Evolutionary conservation across 2,888 invertebrate genomes (phyloP), one percentile per base, ranked within the genome.

Genomic region (Uloborus plumipes): DNA sequence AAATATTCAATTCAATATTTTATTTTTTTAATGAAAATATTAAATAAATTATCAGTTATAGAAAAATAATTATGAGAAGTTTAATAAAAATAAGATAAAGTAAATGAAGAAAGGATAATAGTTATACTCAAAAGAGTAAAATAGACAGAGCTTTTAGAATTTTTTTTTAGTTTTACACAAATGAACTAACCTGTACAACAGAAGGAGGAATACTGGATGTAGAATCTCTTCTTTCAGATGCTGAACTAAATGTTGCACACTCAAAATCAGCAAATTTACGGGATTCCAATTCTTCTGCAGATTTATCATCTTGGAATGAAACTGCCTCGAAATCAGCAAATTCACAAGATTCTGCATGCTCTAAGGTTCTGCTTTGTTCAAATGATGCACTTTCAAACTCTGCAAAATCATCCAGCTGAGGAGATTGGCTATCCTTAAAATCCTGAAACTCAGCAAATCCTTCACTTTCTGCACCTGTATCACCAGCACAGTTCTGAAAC

Each of bases 201-300:
- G 55, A 18, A 20, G 77, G 58, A 58, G 71, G 49, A 62, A 20
- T 62, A 64, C 49, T 49, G 13, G 70, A 53, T 22, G 67, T 55
- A 20, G 20, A 55, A 55, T n/a, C 51, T 77, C 53, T 77, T 71
- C 39, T 39, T 39, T 62, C 51, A 20, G 69, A 62, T 20, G 26
- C 51, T 13, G 74, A 65, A 49, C 70, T 31, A 58, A 81, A 81
- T 18, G 74, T 62, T 18, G 79, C 78, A 20, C 74, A 18, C 50
- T 84, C 79, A 70, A 84, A 84, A 66, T 84, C 66, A 47, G 78
- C 84, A 84, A 84, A 84, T n/a, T 84, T 71, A 39, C 31, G 20
- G 3, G 65, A 55, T 50, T 71, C 72, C 16, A 62, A 61, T 13
- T 50, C 50, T 59, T 47, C 51, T 47, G 49, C 66, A 18, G 58